phyloP scores from a whole-genome alignment of 2,797 vertebrate genomes.

The Euthynnus affinis region DNA sequence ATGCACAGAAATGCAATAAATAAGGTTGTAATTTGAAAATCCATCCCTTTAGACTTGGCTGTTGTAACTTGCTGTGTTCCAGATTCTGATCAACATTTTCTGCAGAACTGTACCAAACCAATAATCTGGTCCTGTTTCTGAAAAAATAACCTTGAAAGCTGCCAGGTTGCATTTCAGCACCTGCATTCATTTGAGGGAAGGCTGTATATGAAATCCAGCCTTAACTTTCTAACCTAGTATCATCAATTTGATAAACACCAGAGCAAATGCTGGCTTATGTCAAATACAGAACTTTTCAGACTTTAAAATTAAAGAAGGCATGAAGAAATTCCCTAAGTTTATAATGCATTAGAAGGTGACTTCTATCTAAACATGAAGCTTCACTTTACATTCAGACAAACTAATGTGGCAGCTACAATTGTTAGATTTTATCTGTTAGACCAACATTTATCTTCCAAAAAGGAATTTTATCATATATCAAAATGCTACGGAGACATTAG shows the following conservation, averaged over 20 bases:
- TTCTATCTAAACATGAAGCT: too few species aligned
- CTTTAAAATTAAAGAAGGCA: background rate
- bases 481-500: too few species aligned
- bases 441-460: too few species aligned
- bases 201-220: constrained; percentile 32
- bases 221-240: constrained; percentile 25
- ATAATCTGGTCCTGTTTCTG: constrained; percentile 16
- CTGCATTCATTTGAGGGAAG: constrained; percentile 27
- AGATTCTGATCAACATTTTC: constrained; percentile 23
- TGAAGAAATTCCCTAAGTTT: background rate
- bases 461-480: too few species aligned
- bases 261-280: constrained; percentile 17
- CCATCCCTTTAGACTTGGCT: background rate
- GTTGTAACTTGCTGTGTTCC: background rate
- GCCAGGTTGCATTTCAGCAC: constrained; percentile 10
- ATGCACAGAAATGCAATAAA: constrained; percentile 9
- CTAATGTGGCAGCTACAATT: too few species aligned
- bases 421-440: too few species aligned
- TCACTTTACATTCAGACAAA: too few species aligned
- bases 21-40: constrained; percentile 13
- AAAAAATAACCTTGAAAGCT: constrained; percentile 27
- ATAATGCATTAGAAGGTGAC: background rate
- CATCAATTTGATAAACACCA: constrained; percentile 33
- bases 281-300: constrained; percentile 4
- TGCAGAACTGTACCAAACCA: background rate